Percentiles rank a stretch among this genome's conserved stretches.
Evolutionary conservation across 1,140 invertebrate genomes (phyloP).

Genomic region (Musca domestica): DNA sequence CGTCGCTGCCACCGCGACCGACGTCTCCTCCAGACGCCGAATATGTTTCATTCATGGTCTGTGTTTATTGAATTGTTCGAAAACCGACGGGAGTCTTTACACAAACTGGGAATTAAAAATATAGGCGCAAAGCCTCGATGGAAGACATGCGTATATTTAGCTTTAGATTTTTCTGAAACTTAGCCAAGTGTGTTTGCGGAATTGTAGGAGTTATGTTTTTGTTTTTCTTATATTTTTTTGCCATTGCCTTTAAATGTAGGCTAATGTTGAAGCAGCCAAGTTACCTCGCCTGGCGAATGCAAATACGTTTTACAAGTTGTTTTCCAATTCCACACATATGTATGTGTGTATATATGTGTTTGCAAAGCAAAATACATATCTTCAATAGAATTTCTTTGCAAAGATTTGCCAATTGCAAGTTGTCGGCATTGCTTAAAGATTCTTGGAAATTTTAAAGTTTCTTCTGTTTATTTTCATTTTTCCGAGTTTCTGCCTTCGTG

Average conservation of each 20-base stretch:
- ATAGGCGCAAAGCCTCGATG: background rate
- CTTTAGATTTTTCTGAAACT: no score
- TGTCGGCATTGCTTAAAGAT: constrained; percentile 5
- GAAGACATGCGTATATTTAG: background rate
- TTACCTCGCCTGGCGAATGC: no score
- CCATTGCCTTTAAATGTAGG: background rate
- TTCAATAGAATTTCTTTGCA: constrained; percentile 1
- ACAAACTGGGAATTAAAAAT: background rate
- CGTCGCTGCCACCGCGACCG: background rate
- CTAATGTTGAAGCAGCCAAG: constrained; percentile 1
- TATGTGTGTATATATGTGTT: background rate
- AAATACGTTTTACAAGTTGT: no score
- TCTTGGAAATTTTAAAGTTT: constrained; percentile 3
- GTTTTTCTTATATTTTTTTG: background rate
- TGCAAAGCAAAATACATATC: background rate
- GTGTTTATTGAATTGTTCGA: constrained; percentile 14
- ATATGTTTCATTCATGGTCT: no score
- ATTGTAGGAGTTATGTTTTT: background rate
- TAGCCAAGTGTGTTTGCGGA: no score
- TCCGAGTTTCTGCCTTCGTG: no score
- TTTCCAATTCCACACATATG: background rate
- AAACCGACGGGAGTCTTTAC: background rate
- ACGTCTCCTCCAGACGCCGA: background rate
- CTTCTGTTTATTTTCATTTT: background rate
- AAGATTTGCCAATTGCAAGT: constrained; percentile 4